Percentiles rank a stretch among this genome's conserved stretches.
These are phyloP conservation scores for Sturmia bella DNA, from an alignment of 2,888 invertebrate species.

Conservation along the genomic window DNA sequence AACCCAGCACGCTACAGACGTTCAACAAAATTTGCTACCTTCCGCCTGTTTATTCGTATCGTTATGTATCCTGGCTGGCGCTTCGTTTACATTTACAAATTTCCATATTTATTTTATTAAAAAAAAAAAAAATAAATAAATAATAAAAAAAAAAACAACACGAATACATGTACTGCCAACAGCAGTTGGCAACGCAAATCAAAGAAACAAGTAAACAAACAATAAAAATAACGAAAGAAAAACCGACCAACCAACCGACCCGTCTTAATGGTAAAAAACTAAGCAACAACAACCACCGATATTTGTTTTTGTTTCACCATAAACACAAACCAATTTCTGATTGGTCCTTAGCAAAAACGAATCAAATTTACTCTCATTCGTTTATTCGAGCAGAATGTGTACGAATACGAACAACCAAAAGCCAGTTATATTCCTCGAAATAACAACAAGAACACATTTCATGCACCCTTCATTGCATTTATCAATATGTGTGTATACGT, in stretches of 20 bases:
- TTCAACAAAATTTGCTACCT: constrained; percentile 40
- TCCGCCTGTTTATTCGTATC: constrained; percentile 47
- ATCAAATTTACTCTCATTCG: constrained; percentile 33
- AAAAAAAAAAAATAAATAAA: constrained; percentile 21
- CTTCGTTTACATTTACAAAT: constrained; percentile 55
- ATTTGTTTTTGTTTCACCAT: background rate
- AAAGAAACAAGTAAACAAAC: constrained; percentile 13
- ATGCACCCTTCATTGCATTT: constrained; percentile 7
- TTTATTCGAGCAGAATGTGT: constrained; percentile 36
- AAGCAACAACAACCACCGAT: constrained; percentile 24
- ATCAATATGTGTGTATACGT: background rate
- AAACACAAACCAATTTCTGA: constrained; percentile 10
- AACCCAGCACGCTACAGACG: constrained; percentile 43
- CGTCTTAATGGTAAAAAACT: background rate
- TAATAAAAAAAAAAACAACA: constrained; percentile 1
- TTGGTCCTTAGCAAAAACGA: constrained; percentile 39
- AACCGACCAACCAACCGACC: constrained; percentile 40
- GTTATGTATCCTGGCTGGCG: constrained; percentile 59
- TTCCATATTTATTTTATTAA: constrained; percentile 31
- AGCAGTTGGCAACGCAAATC: background rate
- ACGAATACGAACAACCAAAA: constrained; percentile 9
- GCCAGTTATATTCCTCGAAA: constrained; percentile 38
- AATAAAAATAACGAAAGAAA: background rate
- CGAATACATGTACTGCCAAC: background rate
- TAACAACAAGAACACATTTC: background rate